Percentiles rank a stretch among this genome's conserved stretches.
phyloP scores from a whole-genome alignment of 2,888 invertebrate genomes.

The Pyrgus malvae region DNA sequence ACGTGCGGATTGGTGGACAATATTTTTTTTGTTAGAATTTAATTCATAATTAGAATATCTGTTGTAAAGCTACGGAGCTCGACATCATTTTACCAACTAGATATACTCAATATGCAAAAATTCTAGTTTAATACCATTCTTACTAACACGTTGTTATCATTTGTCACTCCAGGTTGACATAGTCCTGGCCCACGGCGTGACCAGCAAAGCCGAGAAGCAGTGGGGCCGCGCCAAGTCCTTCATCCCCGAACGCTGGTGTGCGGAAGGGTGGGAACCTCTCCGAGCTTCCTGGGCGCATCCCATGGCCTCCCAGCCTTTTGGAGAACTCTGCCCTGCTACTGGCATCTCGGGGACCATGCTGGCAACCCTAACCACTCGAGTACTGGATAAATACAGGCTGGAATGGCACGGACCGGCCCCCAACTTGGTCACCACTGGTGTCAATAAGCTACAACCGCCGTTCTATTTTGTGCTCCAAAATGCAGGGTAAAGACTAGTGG shows the following conservation, averaged over 20 bases:
- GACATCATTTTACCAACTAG: no score
- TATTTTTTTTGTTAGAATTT: no score
- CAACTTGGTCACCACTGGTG: slow-evolving; percentile 52
- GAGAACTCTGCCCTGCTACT: slow-evolving; percentile 63
- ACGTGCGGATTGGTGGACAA: no score
- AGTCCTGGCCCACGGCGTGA: slow-evolving; percentile 68
- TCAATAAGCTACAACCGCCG: slow-evolving; percentile 65
- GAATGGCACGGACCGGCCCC: slow-evolving; percentile 72
- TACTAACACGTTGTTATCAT: no score
- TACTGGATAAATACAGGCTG: slow-evolving; percentile 64
- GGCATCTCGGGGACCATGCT: slow-evolving; percentile 60
- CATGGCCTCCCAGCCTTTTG: slow-evolving; percentile 61
- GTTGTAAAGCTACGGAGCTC: no score
- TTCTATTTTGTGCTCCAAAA: slow-evolving; percentile 71
- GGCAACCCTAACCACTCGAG: slow-evolving; percentile 49
- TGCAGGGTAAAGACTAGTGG: slow-evolving; percentile 44
- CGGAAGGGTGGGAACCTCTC: slow-evolving; percentile 60
- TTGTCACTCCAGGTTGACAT: slow-evolving; percentile 70
- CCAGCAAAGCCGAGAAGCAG: slow-evolving; percentile 63
- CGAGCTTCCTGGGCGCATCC: slow-evolving; percentile 61
- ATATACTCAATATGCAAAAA: no score
- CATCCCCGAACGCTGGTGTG: slow-evolving; percentile 70
- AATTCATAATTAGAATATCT: no score
- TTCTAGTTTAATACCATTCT: no score
- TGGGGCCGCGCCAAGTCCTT: slow-evolving; percentile 68